Conservation (phyloP, 2,888 invertebrate genomes). For the Mythimna ferrago region DNA sequence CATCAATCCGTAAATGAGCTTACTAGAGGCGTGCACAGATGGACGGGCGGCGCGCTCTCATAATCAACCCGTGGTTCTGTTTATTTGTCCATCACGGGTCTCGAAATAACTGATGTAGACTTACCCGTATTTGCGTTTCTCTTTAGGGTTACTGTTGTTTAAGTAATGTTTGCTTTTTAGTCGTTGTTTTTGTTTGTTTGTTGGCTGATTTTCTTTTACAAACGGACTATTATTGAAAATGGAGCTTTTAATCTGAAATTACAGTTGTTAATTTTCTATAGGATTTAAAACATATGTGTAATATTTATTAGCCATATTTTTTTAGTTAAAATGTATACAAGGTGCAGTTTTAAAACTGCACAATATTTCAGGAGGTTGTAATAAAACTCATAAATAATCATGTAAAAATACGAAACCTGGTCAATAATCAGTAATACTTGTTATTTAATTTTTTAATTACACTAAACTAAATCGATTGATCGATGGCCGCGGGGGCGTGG, state of each 20-base stretch:
- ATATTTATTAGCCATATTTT: no score
- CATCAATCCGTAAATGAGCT: constrained; percentile 19
- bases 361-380: no score
- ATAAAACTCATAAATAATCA: no score
- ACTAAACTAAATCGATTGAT: no score
- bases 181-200: constrained; percentile 12
- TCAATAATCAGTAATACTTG: no score
- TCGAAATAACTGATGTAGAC: constrained; percentile 33
- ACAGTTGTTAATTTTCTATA: no score
- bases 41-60: constrained; percentile 32
- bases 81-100: constrained; percentile 37
- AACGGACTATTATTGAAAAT: background rate
- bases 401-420: no score
- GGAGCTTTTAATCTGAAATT: background rate
- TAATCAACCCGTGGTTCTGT: constrained; percentile 25
- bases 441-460: no score
- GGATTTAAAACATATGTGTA: no score
- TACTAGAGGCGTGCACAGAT: constrained; percentile 16
- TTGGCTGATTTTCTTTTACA: background rate
- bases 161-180: constrained; percentile 1
- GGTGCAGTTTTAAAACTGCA: no score
- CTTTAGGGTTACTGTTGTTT: background rate
- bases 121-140: constrained; percentile 32
- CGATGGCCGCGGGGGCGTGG: no score
- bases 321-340: no score